These are phyloP conservation scores for Drosophila prosaltans DNA, from an alignment of 1,140 invertebrate species.

Conservation along the genomic window DNA sequence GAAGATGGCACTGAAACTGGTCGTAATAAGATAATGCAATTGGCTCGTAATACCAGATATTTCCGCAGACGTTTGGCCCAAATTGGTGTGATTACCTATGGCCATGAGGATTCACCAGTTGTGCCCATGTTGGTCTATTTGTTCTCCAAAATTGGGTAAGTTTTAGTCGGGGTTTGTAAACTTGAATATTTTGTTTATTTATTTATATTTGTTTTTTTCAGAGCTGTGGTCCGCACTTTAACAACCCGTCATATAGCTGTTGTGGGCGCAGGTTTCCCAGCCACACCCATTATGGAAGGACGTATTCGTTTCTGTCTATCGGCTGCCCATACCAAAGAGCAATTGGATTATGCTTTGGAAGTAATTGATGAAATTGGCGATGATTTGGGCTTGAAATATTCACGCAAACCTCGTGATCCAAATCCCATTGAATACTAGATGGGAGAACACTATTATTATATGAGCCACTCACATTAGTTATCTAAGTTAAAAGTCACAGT, in stretches of 20 bases:
- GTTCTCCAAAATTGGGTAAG: constrained; percentile 95
- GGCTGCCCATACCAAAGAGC: constrained; percentile 97
- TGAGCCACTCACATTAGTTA: background rate
- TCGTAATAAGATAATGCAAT: constrained; percentile 88
- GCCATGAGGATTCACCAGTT: constrained; percentile 98
- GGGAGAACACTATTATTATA: background rate
- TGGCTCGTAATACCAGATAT: constrained; percentile 94
- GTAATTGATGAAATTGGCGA: constrained; percentile 89
- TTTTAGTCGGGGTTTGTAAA: background rate
- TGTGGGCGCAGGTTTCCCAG: constrained; percentile 99
- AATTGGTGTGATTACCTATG: constrained; percentile 97
- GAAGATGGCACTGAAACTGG: constrained; percentile 91
- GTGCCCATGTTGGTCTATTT: constrained; percentile 97
- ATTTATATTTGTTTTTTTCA: no score
- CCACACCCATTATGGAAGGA: constrained; percentile 97
- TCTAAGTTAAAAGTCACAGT: background rate
- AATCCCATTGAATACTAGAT: constrained; percentile 85
- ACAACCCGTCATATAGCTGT: constrained; percentile 93
- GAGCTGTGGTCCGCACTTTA: constrained; percentile 93
- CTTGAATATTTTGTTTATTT: background rate
- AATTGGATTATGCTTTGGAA: constrained; percentile 93
- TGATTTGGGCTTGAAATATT: constrained; percentile 89
- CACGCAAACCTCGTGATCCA: constrained; percentile 85
- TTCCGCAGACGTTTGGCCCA: constrained; percentile 93
- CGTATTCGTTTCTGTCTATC: constrained; percentile 98